Evolutionary conservation across 2,888 invertebrate species (phyloP).

Genomic region (Rhaphigaster nebulosa): DNA sequence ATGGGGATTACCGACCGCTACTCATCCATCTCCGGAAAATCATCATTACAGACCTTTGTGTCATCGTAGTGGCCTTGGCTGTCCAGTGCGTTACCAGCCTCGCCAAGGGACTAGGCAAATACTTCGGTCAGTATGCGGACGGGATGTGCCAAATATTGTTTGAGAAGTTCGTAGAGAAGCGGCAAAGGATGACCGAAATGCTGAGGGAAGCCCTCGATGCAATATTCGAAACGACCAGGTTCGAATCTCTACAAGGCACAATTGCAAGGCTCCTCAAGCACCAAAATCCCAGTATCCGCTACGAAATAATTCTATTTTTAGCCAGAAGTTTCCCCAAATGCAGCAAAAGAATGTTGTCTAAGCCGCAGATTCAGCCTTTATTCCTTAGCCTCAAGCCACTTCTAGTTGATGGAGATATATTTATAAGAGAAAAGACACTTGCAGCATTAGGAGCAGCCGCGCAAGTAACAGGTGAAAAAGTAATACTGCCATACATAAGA

Average conservation of each 20-base stretch:
- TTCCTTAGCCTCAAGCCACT: not conserved
- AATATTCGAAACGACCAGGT: not conserved
- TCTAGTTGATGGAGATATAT: not conserved
- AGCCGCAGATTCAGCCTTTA: not conserved
- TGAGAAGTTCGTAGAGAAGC: constrained; percentile 28
- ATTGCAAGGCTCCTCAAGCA: not conserved
- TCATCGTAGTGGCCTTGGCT: not conserved
- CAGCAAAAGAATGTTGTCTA: not conserved
- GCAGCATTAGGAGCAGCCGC: not conserved
- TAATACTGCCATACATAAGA: not conserved
- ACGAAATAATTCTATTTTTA: not conserved
- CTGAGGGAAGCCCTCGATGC: not conserved
- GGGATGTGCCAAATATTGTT: not conserved
- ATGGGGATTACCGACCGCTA: not conserved
- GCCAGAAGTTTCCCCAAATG: not conserved
- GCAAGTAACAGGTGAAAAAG: not conserved
- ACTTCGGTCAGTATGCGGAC: not conserved
- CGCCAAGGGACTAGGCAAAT: not conserved
- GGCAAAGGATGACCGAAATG: not conserved
- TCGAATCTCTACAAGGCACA: not conserved
- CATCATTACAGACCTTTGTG: not conserved
- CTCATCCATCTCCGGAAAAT: not conserved
- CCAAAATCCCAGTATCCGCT: not conserved
- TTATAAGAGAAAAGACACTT: not conserved
- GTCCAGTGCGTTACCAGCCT: constrained; percentile 5